phyloP scores from a whole-genome alignment of 2,888 invertebrate genomes.

The Temnothorax rugatulus region DNA sequence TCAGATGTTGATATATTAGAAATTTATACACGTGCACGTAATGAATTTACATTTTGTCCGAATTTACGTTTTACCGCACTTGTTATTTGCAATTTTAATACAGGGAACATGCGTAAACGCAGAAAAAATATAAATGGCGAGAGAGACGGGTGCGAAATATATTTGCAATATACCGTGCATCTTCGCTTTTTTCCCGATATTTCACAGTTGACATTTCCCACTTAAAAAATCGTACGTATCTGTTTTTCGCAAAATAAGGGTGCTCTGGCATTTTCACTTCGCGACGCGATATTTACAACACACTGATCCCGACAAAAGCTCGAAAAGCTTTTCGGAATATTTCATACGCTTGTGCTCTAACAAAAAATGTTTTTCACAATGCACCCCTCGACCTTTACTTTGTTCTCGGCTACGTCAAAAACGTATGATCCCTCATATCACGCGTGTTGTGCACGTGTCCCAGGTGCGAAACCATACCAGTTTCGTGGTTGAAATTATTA shows the following conservation, averaged over 20 bases:
- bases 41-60: conserved; percentile 12
- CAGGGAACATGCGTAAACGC: neutral
- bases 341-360: neutral
- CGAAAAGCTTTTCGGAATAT: conserved; percentile 2
- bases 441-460: conserved; percentile 58
- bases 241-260: conserved; percentile 19
- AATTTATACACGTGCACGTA: neutral
- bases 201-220: conserved; percentile 38
- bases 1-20: neutral
- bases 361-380: conserved; percentile 24
- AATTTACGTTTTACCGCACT: neutral
- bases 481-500: conserved; percentile 79
- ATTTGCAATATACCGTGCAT: neutral
- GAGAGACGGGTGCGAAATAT: neutral
- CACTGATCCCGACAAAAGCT: neutral
- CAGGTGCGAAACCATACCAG: conserved; percentile 65
- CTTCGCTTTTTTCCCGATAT: conserved; percentile 2
- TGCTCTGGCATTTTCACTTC: conserved; percentile 12
- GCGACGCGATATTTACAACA: conserved; percentile 7
- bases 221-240: conserved; percentile 11
- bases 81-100: conserved; percentile 34
- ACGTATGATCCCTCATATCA: conserved; percentile 6
- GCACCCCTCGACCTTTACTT: conserved; percentile 17
- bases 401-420: neutral
- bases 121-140: neutral